Percentiles rank a stretch among this genome's conserved stretches.
Evolutionary conservation across 1,140 invertebrate species (phyloP).

Genomic region (Euwallacea fornicatus): DNA sequence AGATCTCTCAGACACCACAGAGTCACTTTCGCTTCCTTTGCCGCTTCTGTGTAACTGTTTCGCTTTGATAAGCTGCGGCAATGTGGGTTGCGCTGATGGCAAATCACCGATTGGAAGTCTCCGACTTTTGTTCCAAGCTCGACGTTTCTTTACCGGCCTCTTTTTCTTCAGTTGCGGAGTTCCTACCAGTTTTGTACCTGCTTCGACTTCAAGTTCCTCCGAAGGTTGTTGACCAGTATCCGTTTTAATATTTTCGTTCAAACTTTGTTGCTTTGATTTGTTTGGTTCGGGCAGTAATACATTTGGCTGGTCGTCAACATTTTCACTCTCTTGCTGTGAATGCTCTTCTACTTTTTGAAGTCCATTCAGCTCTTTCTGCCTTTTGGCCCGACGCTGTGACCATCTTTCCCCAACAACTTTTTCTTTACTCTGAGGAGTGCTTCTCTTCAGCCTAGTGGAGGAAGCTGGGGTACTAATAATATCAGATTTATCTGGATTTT

Average conservation of each 20-base stretch:
- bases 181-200: slow-evolving; percentile 10
- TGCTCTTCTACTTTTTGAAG: slow-evolving; percentile 29
- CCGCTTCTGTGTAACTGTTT: slow-evolving; percentile 31
- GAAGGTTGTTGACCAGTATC: background rate
- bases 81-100: slow-evolving; percentile 42
- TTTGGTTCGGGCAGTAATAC: slow-evolving; percentile 6
- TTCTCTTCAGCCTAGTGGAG: slow-evolving; percentile 29
- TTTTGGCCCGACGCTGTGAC: slow-evolving; percentile 54
- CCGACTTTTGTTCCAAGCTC: slow-evolving; percentile 51
- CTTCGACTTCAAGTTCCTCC: background rate
- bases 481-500: too few species aligned
- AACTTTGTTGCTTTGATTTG: slow-evolving; percentile 6
- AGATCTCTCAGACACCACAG: slow-evolving; percentile 47
- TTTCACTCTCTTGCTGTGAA: slow-evolving; percentile 27
- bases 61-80: slow-evolving; percentile 46
- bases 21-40: slow-evolving; percentile 49
- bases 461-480: slow-evolving; percentile 1
- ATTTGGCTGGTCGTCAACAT: slow-evolving; percentile 7
- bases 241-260: slow-evolving; percentile 1
- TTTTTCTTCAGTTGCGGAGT: slow-evolving; percentile 44
- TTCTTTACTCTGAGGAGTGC: slow-evolving; percentile 40
- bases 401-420: slow-evolving; percentile 52
- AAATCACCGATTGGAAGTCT: slow-evolving; percentile 12
- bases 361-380: slow-evolving; percentile 41
- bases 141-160: slow-evolving; percentile 48